Percentiles rank a stretch among this genome's conserved stretches.
Conservation (phyloP, 1,140 invertebrate species). For the Drosophila auraria region DNA sequence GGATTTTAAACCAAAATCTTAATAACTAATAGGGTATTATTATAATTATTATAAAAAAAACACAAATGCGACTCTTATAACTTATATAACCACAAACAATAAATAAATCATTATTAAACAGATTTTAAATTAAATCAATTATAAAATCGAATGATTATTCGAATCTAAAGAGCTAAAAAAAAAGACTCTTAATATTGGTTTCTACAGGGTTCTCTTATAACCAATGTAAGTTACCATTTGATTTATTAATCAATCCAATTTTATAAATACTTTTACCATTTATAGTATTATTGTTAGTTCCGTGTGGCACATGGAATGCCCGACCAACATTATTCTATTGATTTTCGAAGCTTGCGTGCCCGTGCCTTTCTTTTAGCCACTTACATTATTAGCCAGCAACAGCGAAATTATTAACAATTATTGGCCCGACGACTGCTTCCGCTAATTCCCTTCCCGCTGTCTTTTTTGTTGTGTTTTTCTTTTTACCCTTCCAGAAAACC, state of each 20-base stretch:
- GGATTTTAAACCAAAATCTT: background rate
- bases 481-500: slow-evolving; percentile 17
- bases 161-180: background rate
- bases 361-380: slow-evolving; percentile 1
- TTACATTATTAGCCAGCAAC: slow-evolving; percentile 22
- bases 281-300: background rate
- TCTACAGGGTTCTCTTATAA: too few species aligned
- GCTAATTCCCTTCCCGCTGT: background rate
- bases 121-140: background rate
- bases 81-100: background rate
- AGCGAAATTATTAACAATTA: slow-evolving; percentile 53
- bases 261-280: background rate
- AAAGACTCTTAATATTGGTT: background rate
- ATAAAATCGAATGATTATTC: background rate
- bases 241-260: background rate
- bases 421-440: slow-evolving; percentile 43
- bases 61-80: too few species aligned
- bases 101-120: too few species aligned
- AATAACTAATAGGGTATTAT: too few species aligned
- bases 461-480: background rate
- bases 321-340: slow-evolving; percentile 11
- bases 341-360: slow-evolving; percentile 15
- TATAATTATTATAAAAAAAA: too few species aligned
- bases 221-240: background rate
- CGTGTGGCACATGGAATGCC: background rate